A percentile compares a stretch with the other conserved stretches of the same genome.
Conservation (phyloP, 2,113 vertebrate species). For the Corydoras sp. region DNA sequence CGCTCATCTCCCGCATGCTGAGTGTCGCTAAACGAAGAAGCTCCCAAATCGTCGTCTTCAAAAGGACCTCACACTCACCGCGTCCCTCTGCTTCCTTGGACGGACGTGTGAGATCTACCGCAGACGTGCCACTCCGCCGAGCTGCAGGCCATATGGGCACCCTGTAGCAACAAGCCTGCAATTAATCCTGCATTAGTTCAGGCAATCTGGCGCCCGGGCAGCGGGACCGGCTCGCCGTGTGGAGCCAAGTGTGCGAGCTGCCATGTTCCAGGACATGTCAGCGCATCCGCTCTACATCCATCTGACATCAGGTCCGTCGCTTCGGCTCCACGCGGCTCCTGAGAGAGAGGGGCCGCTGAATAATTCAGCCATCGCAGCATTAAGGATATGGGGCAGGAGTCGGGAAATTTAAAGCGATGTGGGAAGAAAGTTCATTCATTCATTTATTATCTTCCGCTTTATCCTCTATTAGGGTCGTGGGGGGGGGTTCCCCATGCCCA, state of each 20-base stretch:
- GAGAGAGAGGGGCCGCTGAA: constrained; percentile 20
- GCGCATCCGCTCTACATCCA: constrained; percentile 39
- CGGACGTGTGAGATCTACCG: constrained; percentile 32
- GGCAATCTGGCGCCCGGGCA: constrained; percentile 42
- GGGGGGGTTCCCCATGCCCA: too few relatives aligned
- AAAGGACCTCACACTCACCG: constrained; percentile 10
- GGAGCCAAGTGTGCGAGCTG: constrained; percentile 11
- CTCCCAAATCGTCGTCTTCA: neutral
- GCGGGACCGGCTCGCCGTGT: constrained; percentile 20
- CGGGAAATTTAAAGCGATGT: neutral
- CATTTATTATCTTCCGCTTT: too few relatives aligned
- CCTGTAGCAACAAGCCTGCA: constrained; percentile 45
- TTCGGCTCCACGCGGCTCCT: constrained; percentile 16
- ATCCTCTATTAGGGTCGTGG: too few relatives aligned
- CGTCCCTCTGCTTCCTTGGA: constrained; percentile 17
- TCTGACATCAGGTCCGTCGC: constrained; percentile 34
- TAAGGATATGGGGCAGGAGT: neutral
- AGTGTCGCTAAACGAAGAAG: neutral
- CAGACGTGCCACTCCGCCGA: constrained; percentile 39
- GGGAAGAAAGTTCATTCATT: too few relatives aligned
- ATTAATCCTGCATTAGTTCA: constrained; percentile 50
- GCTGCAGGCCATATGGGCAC: constrained; percentile 45
- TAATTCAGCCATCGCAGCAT: constrained; percentile 17
- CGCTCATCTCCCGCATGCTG: too few relatives aligned
- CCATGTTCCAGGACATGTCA: constrained; percentile 42